Base-by-base conservation (phyloP, 2,888 invertebrate genomes). In the Aphidoletes aphidimyza region DNA sequence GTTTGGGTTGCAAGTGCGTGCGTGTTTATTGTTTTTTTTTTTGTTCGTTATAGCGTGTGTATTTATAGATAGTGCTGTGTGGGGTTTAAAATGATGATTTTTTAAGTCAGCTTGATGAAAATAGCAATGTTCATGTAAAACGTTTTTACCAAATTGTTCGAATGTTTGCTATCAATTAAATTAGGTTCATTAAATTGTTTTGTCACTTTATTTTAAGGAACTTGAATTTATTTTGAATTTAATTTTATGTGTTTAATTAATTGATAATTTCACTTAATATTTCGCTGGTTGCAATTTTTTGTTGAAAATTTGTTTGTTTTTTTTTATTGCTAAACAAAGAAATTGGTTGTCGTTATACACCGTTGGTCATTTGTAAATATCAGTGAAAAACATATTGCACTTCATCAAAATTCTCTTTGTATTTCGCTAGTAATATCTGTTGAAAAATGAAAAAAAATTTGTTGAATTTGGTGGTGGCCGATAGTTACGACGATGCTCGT, bases 41-140 rank as follows among this genome's bases (percentile, higher is more conserved):
- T n/a, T n/a, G n/a, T n/a, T n/a, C n/a, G n/a, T n/a, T n/a, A n/a
- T 8, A 22, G 54, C 54, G 54, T 54, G 54, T 22, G n/a, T 69
- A 69, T 69, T 69, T 69, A 69, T 30, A 69, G 30, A 30, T 26
- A 69, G 69, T 69, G 69, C 69, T 69, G 69, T 69, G 69, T 69
- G 69, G 69, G 69, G 69, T 30, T 69, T 34, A 30, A 69, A 30
- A 69, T 30, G 30, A 30, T 69, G 30, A 69, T 6, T 30, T 54
- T n/a, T 69, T 69, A 69, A 69, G 34, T 69, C 69, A 69, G 69
- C 69, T 69, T 30, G 69, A 69, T 69, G 69, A 34, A 69, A 30
- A 19, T 30, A 69, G 11, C 26, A 69, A 69, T 69, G 26, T 69
- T 69, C 30, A 69, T 30, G 69, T 9, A 30, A 69, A 69, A 3